Conservation (phyloP, 1,140 invertebrate genomes). For the Drosophila serrata region DNA sequence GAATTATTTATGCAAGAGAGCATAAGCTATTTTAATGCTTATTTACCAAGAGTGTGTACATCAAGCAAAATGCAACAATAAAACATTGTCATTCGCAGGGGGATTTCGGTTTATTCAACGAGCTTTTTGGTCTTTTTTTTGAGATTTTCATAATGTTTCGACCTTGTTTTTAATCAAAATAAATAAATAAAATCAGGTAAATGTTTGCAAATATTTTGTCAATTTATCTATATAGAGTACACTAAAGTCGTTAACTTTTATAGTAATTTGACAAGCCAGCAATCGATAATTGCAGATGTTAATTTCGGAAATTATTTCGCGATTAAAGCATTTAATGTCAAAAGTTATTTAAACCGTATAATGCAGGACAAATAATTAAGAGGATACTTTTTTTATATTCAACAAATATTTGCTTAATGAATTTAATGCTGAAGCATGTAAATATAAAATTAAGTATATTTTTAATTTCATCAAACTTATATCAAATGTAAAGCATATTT, state of each 20-base stretch:
- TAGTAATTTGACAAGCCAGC: neutral
- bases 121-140: neutral
- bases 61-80: neutral
- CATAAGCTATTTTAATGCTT: constrained; percentile 33
- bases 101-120: neutral
- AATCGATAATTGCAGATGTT: neutral
- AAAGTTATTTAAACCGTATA: constrained; percentile 2
- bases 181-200: neutral
- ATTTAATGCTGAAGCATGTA: neutral
- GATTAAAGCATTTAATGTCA: constrained; percentile 3
- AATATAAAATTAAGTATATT: neutral
- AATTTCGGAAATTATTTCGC: constrained; percentile 2
- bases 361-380: neutral
- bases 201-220: neutral
- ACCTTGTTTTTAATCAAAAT: neutral
- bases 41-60: constrained; percentile 6
- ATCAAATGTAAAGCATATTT: neutral
- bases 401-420: neutral
- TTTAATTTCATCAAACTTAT: neutral
- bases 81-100: constrained; percentile 7
- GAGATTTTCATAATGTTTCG: neutral
- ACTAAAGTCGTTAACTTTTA: neutral
- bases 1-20: constrained; percentile 48
- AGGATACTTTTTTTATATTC: neutral
- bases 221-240: neutral